These are phyloP conservation scores for Alviniconcha marisindica DNA, from an alignment of 1,140 invertebrate genomes.

Conservation along the genomic window DNA sequence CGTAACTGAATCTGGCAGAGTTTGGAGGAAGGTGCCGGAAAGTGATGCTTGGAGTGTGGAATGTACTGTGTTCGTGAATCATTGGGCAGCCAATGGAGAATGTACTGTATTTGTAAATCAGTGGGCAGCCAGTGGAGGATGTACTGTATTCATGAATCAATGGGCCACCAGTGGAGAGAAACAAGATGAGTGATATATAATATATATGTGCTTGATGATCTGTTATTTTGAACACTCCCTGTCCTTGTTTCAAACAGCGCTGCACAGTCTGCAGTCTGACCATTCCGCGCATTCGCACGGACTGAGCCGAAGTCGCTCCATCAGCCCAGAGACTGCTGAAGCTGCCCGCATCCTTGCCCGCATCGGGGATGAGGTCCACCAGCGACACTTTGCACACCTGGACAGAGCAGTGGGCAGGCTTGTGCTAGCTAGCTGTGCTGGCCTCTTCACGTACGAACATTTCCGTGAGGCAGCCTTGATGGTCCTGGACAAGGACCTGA, in stretches of 20 bases:
- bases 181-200: too few relatives aligned
- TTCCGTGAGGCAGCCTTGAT: conserved; percentile 54
- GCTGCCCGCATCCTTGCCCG: conserved; percentile 55
- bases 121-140: too few relatives aligned
- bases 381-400: conserved; percentile 53
- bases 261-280: neutral
- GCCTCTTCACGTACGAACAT: conserved; percentile 50
- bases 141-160: too few relatives aligned
- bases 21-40: too few relatives aligned
- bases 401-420: conserved; percentile 40
- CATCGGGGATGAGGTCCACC: conserved; percentile 64
- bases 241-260: neutral
- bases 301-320: conserved; percentile 10
- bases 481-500: conserved; percentile 50
- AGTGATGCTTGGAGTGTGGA: too few relatives aligned
- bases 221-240: too few relatives aligned
- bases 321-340: conserved; percentile 58
- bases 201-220: too few relatives aligned
- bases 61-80: too few relatives aligned
- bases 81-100: too few relatives aligned
- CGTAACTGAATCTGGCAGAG: too few relatives aligned
- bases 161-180: too few relatives aligned
- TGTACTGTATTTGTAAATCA: too few relatives aligned
- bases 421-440: conserved; percentile 41
- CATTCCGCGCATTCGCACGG: neutral